Percentiles rank a stretch among this genome's conserved stretches.
Conservation (phyloP, 2,888 invertebrate species). For the Noctua janthe region DNA sequence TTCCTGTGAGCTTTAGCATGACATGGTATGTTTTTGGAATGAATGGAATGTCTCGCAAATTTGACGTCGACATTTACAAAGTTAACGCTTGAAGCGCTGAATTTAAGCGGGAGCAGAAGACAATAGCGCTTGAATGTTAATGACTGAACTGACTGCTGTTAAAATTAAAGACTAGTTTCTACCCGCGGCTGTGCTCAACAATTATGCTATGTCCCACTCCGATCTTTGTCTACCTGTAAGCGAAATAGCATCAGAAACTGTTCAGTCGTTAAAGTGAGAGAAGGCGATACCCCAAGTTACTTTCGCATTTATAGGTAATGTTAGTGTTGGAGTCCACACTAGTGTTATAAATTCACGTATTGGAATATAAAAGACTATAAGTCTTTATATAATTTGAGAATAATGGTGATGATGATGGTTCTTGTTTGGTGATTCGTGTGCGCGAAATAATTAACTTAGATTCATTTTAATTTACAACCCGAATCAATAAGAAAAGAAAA, state of each 20-base stretch:
- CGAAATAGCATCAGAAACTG: not conserved
- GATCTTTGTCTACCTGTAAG: not conserved
- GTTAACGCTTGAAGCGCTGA: constrained; percentile 13
- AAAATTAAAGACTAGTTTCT: not conserved
- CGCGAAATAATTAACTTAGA: too few relatives aligned
- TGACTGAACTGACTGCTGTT: not conserved
- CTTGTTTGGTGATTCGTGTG: too few relatives aligned
- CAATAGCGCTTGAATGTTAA: constrained; percentile 4
- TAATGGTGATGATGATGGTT: too few relatives aligned
- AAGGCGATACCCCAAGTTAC: too few relatives aligned
- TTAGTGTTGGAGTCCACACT: too few relatives aligned
- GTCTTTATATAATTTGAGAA: too few relatives aligned
- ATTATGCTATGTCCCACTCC: not conserved
- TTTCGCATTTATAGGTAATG: too few relatives aligned
- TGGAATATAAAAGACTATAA: too few relatives aligned
- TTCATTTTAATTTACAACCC: too few relatives aligned
- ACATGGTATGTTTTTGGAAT: constrained; percentile 28
- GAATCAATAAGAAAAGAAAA: too few relatives aligned
- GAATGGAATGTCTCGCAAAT: constrained; percentile 39
- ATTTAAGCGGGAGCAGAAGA: not conserved
- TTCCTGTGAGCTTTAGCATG: constrained; percentile 19
- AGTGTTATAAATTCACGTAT: too few relatives aligned
- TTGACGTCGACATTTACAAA: constrained; percentile 27
- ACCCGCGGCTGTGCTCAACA: not conserved
- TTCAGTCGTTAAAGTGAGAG: not conserved